Base-by-base conservation (phyloP, 2,797 vertebrate genomes). In the Leptatherina wallacei region DNA sequence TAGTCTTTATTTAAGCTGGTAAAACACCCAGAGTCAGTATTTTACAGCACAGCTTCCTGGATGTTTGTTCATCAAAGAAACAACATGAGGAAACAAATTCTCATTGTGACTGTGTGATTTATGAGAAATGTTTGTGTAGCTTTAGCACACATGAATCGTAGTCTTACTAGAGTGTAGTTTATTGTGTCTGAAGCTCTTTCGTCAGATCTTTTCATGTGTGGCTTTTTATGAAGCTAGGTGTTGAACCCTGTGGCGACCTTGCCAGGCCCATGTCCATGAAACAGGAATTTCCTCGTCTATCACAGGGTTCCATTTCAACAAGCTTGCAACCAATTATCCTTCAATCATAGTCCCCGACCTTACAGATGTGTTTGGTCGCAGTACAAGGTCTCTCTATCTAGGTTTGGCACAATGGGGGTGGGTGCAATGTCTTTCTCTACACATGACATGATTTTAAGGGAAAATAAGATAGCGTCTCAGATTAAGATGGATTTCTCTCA, bases 301-400 rank as follows among this genome's bases (percentile, higher is more conserved):
- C 75, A 74, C 59, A 70, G 80, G 74, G 80, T 87, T 93, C 84
- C 80, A 81, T 92, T 93, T 89, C 88, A 91, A 82, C 87, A 91
- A 84, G 81, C 88, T 91, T 74, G 72, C 85, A 89, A 83, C 87
- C 91, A 91, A 91, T 94, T 93, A 92, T 90, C 85, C 82, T 86
- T 85, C 86, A 86, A 75, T 94, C 85, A 88, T 74, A 65, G 78
- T 88, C 61, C 35, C 82, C 51, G 60, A 76, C 85, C 85, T 80
- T 83, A 85, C 88, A 89, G 83, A 90, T 87, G 83, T 85, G 91
- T 86, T 89, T 90, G 76, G 61, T 83, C 54, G 20, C 27, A 80
- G 82, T 76, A 85, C 89, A 89, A 91, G 86, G 82, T 88, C 82
- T 84, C 49, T 70, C 52, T 69, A 8, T 61, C 5, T 30, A 65